phyloP scores from a whole-genome alignment of 2,797 vertebrate species.

The Enteromius mattozi region DNA sequence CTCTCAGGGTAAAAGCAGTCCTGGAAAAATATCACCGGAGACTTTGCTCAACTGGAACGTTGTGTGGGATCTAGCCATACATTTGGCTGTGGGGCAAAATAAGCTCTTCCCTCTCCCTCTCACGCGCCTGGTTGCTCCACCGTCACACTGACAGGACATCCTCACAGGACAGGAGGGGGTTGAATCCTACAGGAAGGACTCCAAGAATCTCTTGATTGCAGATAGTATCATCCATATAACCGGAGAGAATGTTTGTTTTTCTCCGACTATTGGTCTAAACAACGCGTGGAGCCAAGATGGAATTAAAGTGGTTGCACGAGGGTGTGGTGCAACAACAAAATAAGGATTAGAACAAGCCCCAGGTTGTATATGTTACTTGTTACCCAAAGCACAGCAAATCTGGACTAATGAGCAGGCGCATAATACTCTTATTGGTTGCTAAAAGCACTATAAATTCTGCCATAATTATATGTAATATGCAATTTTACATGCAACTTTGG shows the following conservation, averaged over 20 bases:
- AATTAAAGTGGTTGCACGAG: constrained; percentile 30
- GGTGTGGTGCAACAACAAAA: constrained; percentile 26
- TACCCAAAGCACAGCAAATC: constrained; percentile 25
- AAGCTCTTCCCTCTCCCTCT: constrained; percentile 47
- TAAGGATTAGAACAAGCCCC: constrained; percentile 26
- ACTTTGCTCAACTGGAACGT: constrained; percentile 16
- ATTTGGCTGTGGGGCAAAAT: constrained; percentile 36
- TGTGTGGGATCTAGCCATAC: constrained; percentile 44
- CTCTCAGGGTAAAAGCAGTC: constrained; percentile 53
- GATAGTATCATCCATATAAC: constrained; percentile 20
- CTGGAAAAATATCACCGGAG: constrained; percentile 11
- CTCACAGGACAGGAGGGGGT: constrained; percentile 59
- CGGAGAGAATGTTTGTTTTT: constrained; percentile 28
- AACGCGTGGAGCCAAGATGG: background rate
- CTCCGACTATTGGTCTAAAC: constrained; percentile 5
- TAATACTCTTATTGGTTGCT: constrained; percentile 12
- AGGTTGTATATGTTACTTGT: background rate
- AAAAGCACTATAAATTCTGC: background rate
- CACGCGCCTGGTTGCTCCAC: constrained; percentile 29
- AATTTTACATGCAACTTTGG: background rate
- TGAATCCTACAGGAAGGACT: constrained; percentile 45
- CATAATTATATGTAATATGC: background rate
- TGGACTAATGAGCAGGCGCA: background rate
- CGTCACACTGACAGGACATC: constrained; percentile 69
- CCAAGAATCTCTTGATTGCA: constrained; percentile 33